Base-by-base conservation (phyloP, 1,140 invertebrate genomes). In the Drosophila bocki region DNA sequence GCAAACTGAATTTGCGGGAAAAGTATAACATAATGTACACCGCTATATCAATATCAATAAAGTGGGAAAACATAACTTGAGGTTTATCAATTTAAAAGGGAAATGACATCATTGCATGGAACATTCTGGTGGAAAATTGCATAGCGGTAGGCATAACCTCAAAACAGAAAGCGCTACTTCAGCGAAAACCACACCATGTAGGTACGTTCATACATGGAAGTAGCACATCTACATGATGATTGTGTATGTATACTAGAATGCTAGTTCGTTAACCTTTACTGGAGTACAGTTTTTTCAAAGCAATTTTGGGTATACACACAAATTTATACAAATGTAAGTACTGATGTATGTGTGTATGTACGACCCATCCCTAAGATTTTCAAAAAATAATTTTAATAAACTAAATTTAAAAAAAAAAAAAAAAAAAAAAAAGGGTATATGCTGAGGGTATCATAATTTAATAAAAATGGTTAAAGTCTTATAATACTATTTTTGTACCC, bases 61-160 rank as follows among this genome's bases (percentile, higher is more conserved):
- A 51, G 39, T 42, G 8, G 19, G 39, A 32, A 42, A 41, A 53
- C 42, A 60, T 77, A 77, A 77, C 44, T 75, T 50, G 26, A 53
- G 15, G 13, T n/a, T 47, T 15, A 1, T 71, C 8, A 19, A 26
- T 50, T 13, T 11, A 17, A 11, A 57, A 39, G 29, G 9, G 8
- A 33, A 7, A 41, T 76, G 72, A 76, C 61, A n/a, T 76, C 53
- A 76, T 51, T 57, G 48, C 15, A 0, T 33, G 17, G 51, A 58
- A 65, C 17, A 26, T 57, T 75, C 51, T 57, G 47, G 19, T 29
- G 12, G 17, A 74, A 44, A 56, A 37, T 22, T 11, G 13, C 13
- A 59, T 19, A 48, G 53, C 26, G 12, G 35, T 48, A 44, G 12
- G 11, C 37, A 35, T 72, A 71, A 71, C 69, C 69, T 72, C 67